Evolutionary conservation across 2,888 invertebrate genomes (phyloP).

Genomic region (Euclidia mi): DNA sequence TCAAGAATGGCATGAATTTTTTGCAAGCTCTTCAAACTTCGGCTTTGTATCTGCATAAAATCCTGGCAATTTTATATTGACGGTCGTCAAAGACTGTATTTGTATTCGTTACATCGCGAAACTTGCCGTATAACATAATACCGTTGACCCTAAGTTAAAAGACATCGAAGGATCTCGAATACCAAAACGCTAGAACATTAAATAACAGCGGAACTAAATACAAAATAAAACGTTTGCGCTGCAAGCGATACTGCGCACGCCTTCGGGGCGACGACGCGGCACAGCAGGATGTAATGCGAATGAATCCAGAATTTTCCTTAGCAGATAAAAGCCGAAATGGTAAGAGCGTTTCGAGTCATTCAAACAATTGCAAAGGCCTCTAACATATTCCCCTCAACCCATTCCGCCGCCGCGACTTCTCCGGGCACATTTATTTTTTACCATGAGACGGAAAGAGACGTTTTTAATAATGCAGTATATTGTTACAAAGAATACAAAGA

Average conservation of each 20-base stretch:
- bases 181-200: constrained; percentile 3
- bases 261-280: no score
- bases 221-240: constrained; percentile 23
- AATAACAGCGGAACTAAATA: constrained; percentile 21
- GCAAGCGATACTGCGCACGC: no score
- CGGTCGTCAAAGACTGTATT: no score
- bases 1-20: no score
- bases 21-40: no score
- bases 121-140: no score
- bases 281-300: constrained; percentile 49
- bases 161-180: no score
- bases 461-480: constrained; percentile 85
- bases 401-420: constrained; percentile 64
- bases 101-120: no score
- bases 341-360: constrained; percentile 63
- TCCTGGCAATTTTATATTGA: no score
- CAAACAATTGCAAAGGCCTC: constrained; percentile 66
- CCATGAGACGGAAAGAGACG: constrained; percentile 70
- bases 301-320: constrained; percentile 56
- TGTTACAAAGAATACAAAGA: constrained; percentile 84
- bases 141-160: no score
- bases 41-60: no score
- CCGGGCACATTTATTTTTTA: constrained; percentile 76
- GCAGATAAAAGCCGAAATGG: constrained; percentile 66
- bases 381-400: constrained; percentile 71